Conservation (phyloP, 1,140 invertebrate genomes). For the Zophobas atratus region DNA sequence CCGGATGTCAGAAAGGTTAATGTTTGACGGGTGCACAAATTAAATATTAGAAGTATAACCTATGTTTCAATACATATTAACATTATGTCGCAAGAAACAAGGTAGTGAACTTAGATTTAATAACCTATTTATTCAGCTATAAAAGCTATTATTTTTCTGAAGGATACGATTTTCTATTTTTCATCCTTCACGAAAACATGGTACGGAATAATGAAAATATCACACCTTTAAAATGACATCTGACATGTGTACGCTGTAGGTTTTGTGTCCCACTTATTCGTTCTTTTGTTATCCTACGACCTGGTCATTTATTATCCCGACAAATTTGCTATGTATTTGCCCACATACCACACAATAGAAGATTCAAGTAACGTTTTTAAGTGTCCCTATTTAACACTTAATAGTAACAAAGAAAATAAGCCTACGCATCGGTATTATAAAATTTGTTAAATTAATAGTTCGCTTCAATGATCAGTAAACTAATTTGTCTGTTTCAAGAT, state of each 20-base stretch:
- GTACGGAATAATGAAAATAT: too few relatives aligned
- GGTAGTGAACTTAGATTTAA: too few relatives aligned
- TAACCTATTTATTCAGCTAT: too few relatives aligned
- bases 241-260: too few relatives aligned
- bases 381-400: neutral
- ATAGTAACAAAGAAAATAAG: slow-evolving; percentile 32
- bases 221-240: too few relatives aligned
- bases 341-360: neutral
- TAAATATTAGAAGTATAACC: neutral
- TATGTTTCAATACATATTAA: neutral
- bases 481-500: slow-evolving; percentile 25
- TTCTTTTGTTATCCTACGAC: too few relatives aligned
- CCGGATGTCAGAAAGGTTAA: slow-evolving; percentile 39
- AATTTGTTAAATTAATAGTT: slow-evolving; percentile 28
- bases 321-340: neutral
- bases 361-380: neutral
- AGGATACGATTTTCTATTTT: too few relatives aligned
- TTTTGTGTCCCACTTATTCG: too few relatives aligned
- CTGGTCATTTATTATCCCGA: neutral
- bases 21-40: neutral
- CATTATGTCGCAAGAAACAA: neutral
- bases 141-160: too few relatives aligned
- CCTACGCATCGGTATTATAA: slow-evolving; percentile 2
- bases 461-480: neutral
- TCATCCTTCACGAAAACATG: too few relatives aligned